Base-by-base conservation (phyloP, 2,113 vertebrate genomes). In the Serilophus lunatus region DNA sequence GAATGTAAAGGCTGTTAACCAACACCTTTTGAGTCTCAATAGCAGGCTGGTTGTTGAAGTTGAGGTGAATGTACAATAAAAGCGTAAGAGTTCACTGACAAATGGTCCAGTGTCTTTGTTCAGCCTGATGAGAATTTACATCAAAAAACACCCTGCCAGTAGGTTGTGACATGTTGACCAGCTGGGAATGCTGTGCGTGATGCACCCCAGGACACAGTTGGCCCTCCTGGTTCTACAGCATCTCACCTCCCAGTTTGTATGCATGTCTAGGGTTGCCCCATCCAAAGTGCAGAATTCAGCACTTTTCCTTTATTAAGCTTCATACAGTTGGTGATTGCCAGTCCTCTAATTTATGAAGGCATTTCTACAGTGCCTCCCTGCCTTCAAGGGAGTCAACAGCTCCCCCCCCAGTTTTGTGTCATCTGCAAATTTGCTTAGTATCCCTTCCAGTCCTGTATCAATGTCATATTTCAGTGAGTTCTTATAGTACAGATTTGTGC, bases 181-280 rank as follows among this genome's bases (percentile, higher is more conserved):
- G 22, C 7, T 74, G 36, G 12, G 0, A 0, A 24, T 33, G 25
- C 50, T 49, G 25, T 71, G 25, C 20, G 24, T 3, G 8, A 42
- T 56, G 31, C 1, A 11, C 18, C 49, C 6, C 7, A 25, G 20
- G 50, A 56, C 50, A 35, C 0, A 0, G 11, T 1, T 42, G 25
- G 36, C 4, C 17, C 5, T 57, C 18, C 26, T 36, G 33, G 36
- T 28, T 59, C 26, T 59, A 33, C 12, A 65, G 36, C 8, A 65
- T 19, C 36, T 44, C 10, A 36, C 38, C 56, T 22, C 10, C 28
- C 44, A 51, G 12, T 19, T 10, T 29, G 6, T 19, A 36, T 19
- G 18, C 50, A 57, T 10, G 25, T 50, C 10, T 23, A 44, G 29
- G 22, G 26, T 28, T 59, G 33, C 22, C 18, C 15, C 3, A 7